Evolutionary conservation across 2,113 vertebrate species (phyloP).

Genomic region (Delphinus delphis): DNA sequence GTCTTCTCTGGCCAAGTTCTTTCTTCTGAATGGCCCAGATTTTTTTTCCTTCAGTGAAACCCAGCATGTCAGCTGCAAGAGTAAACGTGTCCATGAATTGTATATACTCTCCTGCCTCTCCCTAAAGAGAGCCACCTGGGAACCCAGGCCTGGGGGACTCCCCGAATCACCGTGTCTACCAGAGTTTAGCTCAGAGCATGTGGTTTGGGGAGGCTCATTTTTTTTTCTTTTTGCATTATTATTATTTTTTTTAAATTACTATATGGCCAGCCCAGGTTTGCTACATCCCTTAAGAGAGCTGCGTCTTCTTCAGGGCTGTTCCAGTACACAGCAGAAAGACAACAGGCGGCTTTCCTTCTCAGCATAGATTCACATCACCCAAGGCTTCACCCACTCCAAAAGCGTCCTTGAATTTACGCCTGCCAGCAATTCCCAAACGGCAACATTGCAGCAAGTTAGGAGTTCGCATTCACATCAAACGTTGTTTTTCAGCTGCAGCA

Average conservation of each 20-base stretch:
- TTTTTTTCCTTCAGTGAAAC: neutral
- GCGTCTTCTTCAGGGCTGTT: neutral
- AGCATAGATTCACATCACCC: neutral
- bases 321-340: neutral
- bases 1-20: neutral
- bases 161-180: neutral
- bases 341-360: neutral
- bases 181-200: neutral
- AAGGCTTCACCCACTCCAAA: neutral
- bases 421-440: neutral
- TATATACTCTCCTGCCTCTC: neutral
- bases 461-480: neutral
- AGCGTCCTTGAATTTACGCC: neutral
- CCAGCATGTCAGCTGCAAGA: neutral
- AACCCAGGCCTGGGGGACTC: neutral
- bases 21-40: slow-evolving; percentile 5
- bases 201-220: neutral
- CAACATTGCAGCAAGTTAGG: neutral
- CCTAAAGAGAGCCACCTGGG: neutral
- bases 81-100: neutral
- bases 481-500: neutral
- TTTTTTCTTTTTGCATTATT: neutral
- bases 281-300: neutral
- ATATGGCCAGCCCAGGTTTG: neutral
- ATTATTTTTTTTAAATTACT: neutral